Conservation (phyloP, 2,113 vertebrate species). For the Montifringilla adamsi region DNA sequence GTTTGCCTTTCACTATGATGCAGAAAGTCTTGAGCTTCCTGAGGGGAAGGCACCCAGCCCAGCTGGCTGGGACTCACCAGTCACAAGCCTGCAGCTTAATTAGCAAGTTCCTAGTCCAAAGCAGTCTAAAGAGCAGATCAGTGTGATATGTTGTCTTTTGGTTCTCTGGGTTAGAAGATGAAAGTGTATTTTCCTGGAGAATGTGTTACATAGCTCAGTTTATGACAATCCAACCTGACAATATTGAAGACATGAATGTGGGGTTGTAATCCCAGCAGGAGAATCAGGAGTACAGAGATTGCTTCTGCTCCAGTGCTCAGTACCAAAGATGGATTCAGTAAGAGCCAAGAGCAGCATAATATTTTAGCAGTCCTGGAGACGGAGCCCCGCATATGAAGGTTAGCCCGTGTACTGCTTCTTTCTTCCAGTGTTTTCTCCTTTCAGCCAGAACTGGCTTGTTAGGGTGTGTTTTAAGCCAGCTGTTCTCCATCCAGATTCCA, state of each 20-base stretch:
- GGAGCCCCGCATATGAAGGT: neutral
- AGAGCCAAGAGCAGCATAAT: neutral
- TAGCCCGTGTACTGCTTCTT: neutral
- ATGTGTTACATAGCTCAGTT: neutral
- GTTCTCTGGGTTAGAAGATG: neutral
- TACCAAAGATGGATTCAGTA: neutral
- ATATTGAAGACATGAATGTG: neutral
- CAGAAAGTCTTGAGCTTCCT: neutral
- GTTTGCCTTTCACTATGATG: neutral
- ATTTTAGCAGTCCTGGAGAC: neutral
- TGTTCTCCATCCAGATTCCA: conserved; percentile 53
- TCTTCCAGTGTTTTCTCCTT: conserved; percentile 8
- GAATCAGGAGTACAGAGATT: neutral
- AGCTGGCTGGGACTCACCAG: neutral
- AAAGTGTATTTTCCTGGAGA: neutral
- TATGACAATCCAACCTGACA: neutral
- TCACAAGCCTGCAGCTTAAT: neutral
- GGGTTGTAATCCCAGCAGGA: neutral
- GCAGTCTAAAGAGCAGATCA: neutral
- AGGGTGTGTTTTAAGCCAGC: conserved; percentile 22
- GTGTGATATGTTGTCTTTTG: neutral
- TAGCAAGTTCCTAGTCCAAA: neutral
- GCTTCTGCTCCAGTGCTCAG: neutral
- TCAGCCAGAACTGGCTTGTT: neutral
- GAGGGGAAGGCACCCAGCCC: neutral